Evolutionary conservation across 2,888 invertebrate species (phyloP), one percentile per base, ranked within the genome.

Genomic region (Diarsia dahlii): DNA sequence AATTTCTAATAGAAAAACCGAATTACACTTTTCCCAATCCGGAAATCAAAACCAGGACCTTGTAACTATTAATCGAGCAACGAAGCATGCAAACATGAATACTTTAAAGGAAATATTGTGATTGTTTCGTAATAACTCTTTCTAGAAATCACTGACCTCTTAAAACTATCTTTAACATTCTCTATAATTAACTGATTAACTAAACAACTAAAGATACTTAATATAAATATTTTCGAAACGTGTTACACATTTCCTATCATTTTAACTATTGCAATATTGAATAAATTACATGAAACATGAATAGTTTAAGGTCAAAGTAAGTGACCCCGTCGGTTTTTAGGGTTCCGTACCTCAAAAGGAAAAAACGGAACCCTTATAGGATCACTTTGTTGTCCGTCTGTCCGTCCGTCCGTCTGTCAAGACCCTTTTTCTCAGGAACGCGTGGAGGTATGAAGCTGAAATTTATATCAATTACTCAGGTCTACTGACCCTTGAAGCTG

Each of bases 241-340:
- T 78, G 54, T 77, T 78, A 45, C 78, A 82, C 68, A 69, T 83
- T 66, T 66, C 13, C 50, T 48, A 18, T 52, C 52, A 80, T 70
- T 65, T 28, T 12, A 46, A 66, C 23, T 67, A 39, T 63, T 69
- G 58, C 54, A 78, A 45, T 45, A 46, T 54, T 15, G 83, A 69
- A 82, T 83, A 80, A 13, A 28, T 80, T 60, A 60, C 0, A 52
- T 20, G 45, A 10, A 50, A 45, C 13, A 54, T 13, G 5, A n/a
- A 45, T 50, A 23, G 50, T 64, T 56, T 13, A 64, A 56, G 64
- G 76, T 58, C 15, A 39, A 64, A 46, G 18, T 39, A 64, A 34
- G n/a, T 13, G 3, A 45, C 10, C 13, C 9, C 1, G 20, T 52
- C 20, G 15, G 48, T 58, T 28, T n/a, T n/a, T n/a, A n/a, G n/a